Conservation (phyloP, 2,888 invertebrate genomes). For the Drosophila heteroneura region DNA sequence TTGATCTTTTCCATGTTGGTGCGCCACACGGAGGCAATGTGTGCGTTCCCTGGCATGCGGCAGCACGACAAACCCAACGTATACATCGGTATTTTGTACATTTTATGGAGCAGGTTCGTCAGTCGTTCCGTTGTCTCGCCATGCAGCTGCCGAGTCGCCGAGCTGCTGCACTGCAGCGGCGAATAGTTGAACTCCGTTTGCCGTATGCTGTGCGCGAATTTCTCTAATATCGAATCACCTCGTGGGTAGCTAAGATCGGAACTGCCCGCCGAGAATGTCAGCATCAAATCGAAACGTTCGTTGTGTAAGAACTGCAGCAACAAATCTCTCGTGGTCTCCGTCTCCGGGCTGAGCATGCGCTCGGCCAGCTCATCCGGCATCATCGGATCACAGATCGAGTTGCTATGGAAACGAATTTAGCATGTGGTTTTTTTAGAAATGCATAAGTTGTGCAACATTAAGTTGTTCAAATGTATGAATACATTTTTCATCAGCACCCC, state of each 20-base stretch:
- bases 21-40: slow-evolving; percentile 91
- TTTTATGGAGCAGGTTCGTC: slow-evolving; percentile 88
- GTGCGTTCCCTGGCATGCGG: slow-evolving; percentile 90
- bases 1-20: slow-evolving; percentile 88
- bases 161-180: slow-evolving; percentile 73
- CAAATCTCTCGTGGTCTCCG: slow-evolving; percentile 82
- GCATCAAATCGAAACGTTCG: slow-evolving; percentile 90
- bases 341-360: slow-evolving; percentile 86
- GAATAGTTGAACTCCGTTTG: slow-evolving; percentile 80
- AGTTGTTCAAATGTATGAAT: not conserved
- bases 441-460: not conserved
- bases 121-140: slow-evolving; percentile 85
- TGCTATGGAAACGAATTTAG: slow-evolving; percentile 54
- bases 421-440: not conserved
- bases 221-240: slow-evolving; percentile 77
- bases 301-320: slow-evolving; percentile 89
- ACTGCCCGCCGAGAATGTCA: slow-evolving; percentile 91
- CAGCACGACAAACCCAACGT: slow-evolving; percentile 93
- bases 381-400: slow-evolving; percentile 83
- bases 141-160: slow-evolving; percentile 72
- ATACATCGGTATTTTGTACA: slow-evolving; percentile 89
- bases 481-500: too few species aligned
- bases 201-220: slow-evolving; percentile 80
- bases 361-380: slow-evolving; percentile 88
- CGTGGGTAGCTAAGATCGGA: slow-evolving; percentile 87